Evolutionary conservation across 2,113 vertebrate genomes (phyloP), one percentile per base, ranked within the genome.

Genomic region (Aphelocoma coerulescens): DNA sequence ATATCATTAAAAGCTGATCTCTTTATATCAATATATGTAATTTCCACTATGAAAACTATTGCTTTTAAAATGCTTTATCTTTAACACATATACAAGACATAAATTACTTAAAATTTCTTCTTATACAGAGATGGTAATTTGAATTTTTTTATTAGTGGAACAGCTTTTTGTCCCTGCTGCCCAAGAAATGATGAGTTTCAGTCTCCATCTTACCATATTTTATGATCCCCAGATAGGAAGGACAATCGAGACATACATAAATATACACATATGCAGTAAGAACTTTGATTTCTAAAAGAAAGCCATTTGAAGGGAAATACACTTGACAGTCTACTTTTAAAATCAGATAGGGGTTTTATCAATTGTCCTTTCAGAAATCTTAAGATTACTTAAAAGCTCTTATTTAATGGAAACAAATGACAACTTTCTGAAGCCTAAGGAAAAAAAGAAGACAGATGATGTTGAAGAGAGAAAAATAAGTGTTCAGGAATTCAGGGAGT

Each of bases 171-270:
- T 54, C 19, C 13, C 28, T 8, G 20, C 28, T 67, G 43, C 19
- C 27, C 26, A 62, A 17, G 13, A 88, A 78, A 39, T 59, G 1
- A 35, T 16, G 24, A 28, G 13, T 48, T 86, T 75, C 46, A 74
- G 44, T 37, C 16, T 73, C 20, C 0, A 1, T 22, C n/a, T 61
- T 62, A 20, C 1, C 0, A 0, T 76, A 61, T 35, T 52, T 93
- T 76, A 63, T 20, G 13, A 91, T 62, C 4, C 8, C 13, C 24
- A 75, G 30, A 21, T 4, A 35, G 18, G 22, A 72, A 72, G 2
- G 8, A 59, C 16, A 71, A 35, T 8, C 0, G 1, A 69, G 46
- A 87, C 23, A 65, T 6, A 76, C 6, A 21, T n/a, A 80, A 76
- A 43, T 24, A 71, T 2, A 79, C 27, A 90, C 6, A 35, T 17